Evolutionary conservation across 2,113 vertebrate genomes (phyloP), one percentile per base, ranked within the genome.

Genomic region (Mola mola): DNA sequence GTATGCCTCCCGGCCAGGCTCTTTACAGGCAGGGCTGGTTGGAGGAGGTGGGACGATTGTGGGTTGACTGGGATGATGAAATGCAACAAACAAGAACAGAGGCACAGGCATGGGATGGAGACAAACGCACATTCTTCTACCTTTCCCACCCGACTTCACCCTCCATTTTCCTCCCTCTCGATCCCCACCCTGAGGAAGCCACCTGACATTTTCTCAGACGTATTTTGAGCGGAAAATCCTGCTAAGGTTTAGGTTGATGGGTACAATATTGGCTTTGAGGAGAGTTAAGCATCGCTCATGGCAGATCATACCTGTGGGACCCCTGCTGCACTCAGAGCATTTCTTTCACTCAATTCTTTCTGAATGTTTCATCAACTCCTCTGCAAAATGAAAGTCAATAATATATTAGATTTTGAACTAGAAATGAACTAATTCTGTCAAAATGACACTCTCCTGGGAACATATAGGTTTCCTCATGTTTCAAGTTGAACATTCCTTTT

Each of bases 351-450:
- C 55, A 34, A 57, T 53, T 72, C 62, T 82, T 85, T 87, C 78
- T 50, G 40, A 20, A 11, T 55, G 56, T 86, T 79, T 84, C 81
- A 78, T 88, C 84, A 86, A 85, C 81, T 81, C 65, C 69, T 46
- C 42, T 64, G 49, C 25, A 34, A 36, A 76, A 76, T 77, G 46
- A 52, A 40, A 73, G 43, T 55, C 74, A 72, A 69, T 52, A 72
- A 52, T 72, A 74, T 74, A 52, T 64, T 75, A 37, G 75, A 60
- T 51, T 83, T 77, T 78, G 75, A 85, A 79, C 69, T 61, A 67
- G 59, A 73, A 65, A 63, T 89, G 81, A 80, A 77, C 87, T 82
- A 82, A 85, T 84, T 86, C 80, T 85, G 87, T 88, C 87, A 88
- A 78, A 79, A 55, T 50, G 71, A 44, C 59, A 8, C 62, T 60